These are phyloP conservation scores for Heteractis magnifica DNA, from an alignment of 92 coral and sea anemone genomes.

Conservation along the genomic window DNA sequence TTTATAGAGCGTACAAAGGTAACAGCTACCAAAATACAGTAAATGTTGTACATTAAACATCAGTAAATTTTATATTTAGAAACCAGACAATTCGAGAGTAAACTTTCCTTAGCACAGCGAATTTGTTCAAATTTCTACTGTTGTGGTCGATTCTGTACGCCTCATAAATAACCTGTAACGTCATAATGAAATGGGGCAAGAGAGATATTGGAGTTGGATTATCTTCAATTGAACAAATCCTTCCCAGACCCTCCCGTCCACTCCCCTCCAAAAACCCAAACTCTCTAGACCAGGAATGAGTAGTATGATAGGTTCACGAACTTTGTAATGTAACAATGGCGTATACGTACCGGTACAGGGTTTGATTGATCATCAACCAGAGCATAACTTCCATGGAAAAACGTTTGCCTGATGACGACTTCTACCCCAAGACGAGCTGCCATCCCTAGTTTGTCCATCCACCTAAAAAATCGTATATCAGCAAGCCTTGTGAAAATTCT, in stretches of 20 bases:
- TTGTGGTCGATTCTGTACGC: too few species aligned
- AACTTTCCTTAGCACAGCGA: too few species aligned
- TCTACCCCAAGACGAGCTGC: slow-evolving; percentile 76
- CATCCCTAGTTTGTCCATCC: slow-evolving; percentile 89
- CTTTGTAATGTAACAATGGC: not conserved
- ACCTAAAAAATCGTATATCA: slow-evolving; percentile 29
- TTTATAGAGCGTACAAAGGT: not conserved
- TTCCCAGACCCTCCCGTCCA: too few species aligned
- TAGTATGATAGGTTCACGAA: not conserved
- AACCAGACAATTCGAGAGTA: too few species aligned
- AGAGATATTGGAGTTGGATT: too few species aligned
- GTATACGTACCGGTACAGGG: slow-evolving; percentile 73
- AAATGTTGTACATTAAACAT: not conserved
- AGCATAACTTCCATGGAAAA: slow-evolving; percentile 77
- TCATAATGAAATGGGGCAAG: too few species aligned
- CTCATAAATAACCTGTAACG: too few species aligned
- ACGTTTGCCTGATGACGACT: slow-evolving; percentile 68
- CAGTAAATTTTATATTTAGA: too few species aligned
- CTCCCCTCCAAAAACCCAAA: too few species aligned
- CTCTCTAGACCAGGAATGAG: not conserved
- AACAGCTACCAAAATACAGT: too few species aligned
- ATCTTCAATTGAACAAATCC: too few species aligned
- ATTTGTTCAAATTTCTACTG: too few species aligned
- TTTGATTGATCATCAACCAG: slow-evolving; percentile 56
- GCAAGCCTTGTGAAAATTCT: not conserved